Evolutionary conservation across 1,140 invertebrate species (phyloP).

Genomic region (Cyphomyrmex costatus): DNA sequence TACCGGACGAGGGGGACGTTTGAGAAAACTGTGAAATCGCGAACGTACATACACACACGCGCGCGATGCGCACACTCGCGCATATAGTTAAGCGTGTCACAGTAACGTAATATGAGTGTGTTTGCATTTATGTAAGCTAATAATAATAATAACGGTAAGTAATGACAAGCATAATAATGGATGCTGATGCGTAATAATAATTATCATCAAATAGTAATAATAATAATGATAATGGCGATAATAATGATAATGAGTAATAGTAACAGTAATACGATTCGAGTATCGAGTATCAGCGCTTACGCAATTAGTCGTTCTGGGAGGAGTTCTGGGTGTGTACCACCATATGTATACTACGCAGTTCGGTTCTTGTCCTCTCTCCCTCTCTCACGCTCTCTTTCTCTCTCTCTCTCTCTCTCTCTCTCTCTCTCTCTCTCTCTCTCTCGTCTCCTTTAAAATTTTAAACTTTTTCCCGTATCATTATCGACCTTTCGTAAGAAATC

Average conservation of each 20-base stretch:
- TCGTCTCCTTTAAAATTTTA: not conserved
- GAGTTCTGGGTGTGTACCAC: conserved; percentile 23
- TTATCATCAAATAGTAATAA: conserved; percentile 78
- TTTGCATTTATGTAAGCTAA: conserved; percentile 66
- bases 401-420: conserved; percentile 56
- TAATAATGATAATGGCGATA: conserved; percentile 73
- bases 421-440: conserved; percentile 1
- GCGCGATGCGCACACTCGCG: conserved; percentile 34
- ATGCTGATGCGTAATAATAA: conserved; percentile 65
- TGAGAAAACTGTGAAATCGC: not conserved
- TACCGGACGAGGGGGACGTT: not conserved
- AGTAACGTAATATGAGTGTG: conserved; percentile 22
- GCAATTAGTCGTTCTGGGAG: conserved; percentile 35
- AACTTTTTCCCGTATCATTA: conserved; percentile 3
- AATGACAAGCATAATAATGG: conserved; percentile 62
- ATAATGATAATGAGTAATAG: conserved; percentile 66
- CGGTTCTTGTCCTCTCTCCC: conserved; percentile 31
- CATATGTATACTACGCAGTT: conserved; percentile 38
- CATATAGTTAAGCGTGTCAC: conserved; percentile 18
- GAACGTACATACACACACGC: conserved; percentile 12
- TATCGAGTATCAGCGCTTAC: conserved; percentile 52
- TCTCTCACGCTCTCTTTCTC: conserved; percentile 48
- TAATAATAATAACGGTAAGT: conserved; percentile 77
- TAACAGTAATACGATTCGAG: conserved; percentile 72
- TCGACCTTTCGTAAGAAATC: conserved; percentile 18